Evolutionary conservation across 64 coral and sea anemone species (phyloP), one percentile per base, ranked within the genome.

Genomic region (Porites lutea): DNA sequence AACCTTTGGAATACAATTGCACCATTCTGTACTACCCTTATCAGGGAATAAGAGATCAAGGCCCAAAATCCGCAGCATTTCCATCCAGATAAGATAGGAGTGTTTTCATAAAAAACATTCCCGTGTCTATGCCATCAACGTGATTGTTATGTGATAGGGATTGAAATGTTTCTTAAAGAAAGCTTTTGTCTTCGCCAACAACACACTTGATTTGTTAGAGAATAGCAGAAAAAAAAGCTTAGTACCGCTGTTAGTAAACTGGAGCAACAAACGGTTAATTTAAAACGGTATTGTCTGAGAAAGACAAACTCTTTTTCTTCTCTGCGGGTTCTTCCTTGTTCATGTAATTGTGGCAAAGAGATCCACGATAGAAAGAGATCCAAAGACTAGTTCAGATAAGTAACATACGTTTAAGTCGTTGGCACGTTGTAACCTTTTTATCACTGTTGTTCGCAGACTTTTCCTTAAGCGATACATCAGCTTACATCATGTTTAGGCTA

Each of bases 91-190:
- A 84, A 84, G 81, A 84, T 84, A 68, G 62, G 4, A 67, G 15
- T 84, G 61, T 84, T 84, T 84, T 84, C 16, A 84, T 65, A 84
- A 67, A 69, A 84, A 84, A 84, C 81, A 84, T 49, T 51, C 62
- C 46, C 61, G 47, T 65, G 19, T 68, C 59, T 68, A 20, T 84
- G 62, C 80, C 80, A 16, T 59, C 37, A 47, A 46, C 27, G 58
- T 46, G 57, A 63, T 82, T 84, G 81, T 52, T 52, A 68, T 65
- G 16, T 19, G 81, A 84, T 84, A 84, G 43, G 63, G 59, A 67
- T 84, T 68, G 63, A 84, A 84, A 68, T 68, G 48, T 69, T 83
- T 69, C 81, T 69, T 52, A 66, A 84, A 84, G 81, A 84, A 52
- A 84, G 62, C 81, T 69, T 84, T 84, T 84, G 62, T 84, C 81